These are phyloP conservation scores for Salvelinus fontinalis DNA, from an alignment of 2,113 vertebrate species.

Conservation along the genomic window DNA sequence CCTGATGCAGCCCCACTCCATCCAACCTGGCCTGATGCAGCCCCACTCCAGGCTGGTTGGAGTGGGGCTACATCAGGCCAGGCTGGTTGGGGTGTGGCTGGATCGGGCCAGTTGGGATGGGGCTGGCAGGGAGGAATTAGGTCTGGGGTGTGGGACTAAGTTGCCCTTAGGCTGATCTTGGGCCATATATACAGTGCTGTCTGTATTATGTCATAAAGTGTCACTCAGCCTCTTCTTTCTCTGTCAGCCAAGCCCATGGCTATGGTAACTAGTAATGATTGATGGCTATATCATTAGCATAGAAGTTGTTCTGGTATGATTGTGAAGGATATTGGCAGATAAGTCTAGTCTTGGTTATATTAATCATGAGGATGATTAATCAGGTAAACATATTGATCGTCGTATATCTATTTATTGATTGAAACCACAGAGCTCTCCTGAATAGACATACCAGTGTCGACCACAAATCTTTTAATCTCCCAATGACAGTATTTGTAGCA, in stretches of 20 bases:
- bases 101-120: no score
- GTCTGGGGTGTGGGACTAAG: background rate
- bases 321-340: background rate
- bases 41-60: no score
- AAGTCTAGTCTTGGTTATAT: conserved; percentile 21
- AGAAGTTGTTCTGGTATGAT: conserved; percentile 20
- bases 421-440: conserved; percentile 23
- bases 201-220: background rate
- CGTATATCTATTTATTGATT: conserved; percentile 32
- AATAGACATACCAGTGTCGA: conserved; percentile 8
- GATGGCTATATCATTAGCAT: conserved; percentile 7
- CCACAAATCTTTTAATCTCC: conserved; percentile 4
- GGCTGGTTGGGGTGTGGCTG: no score
- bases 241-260: background rate
- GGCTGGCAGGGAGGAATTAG: no score
- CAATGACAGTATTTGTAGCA: background rate
- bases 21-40: no score
- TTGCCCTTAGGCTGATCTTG: background rate
- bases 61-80: no score
- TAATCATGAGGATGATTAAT: conserved; percentile 23
- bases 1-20: no score
- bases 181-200: background rate
- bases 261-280: background rate
- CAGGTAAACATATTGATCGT: conserved; percentile 24
- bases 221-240: background rate